Conservation (phyloP, 2,888 invertebrate species). For the Taenaris catops region DNA sequence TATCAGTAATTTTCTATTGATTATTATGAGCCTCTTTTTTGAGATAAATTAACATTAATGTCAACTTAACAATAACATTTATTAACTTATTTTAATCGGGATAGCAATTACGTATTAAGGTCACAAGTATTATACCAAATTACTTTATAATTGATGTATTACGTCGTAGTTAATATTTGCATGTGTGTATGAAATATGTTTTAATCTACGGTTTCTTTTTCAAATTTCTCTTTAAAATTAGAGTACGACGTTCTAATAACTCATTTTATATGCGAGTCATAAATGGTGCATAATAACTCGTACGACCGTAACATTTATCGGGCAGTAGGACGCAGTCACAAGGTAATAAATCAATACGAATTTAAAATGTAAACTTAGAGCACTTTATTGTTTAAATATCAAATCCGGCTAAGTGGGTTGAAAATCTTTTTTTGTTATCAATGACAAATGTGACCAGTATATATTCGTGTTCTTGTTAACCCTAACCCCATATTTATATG, state of each 20-base stretch:
- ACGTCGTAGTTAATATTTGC: too few species aligned
- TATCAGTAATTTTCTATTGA: too few species aligned
- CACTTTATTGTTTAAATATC: constrained; percentile 11
- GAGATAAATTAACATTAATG: too few species aligned
- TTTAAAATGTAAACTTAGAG: constrained; percentile 4
- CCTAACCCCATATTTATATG: too few species aligned
- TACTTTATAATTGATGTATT: too few species aligned
- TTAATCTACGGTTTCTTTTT: neutral
- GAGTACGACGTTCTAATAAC: constrained; percentile 26
- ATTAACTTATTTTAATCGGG: neutral
- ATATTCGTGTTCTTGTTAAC: too few species aligned
- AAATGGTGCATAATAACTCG: constrained; percentile 30
- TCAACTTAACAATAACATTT: neutral
- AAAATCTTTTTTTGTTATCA: constrained; percentile 3
- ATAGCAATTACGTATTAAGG: too few species aligned
- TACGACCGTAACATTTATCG: constrained; percentile 20
- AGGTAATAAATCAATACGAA: constrained; percentile 11
- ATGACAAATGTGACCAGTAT: too few species aligned
- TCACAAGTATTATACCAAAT: too few species aligned
- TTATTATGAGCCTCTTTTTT: too few species aligned
- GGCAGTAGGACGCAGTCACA: constrained; percentile 16
- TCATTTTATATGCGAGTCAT: constrained; percentile 51
- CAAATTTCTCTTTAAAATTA: neutral
- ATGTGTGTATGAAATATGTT: too few species aligned
- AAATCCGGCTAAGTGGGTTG: constrained; percentile 7